Percentiles rank a stretch among this genome's conserved stretches.
Evolutionary conservation across 2,113 vertebrate species (phyloP).

Genomic region (Oncorhynchus clarkii): DNA sequence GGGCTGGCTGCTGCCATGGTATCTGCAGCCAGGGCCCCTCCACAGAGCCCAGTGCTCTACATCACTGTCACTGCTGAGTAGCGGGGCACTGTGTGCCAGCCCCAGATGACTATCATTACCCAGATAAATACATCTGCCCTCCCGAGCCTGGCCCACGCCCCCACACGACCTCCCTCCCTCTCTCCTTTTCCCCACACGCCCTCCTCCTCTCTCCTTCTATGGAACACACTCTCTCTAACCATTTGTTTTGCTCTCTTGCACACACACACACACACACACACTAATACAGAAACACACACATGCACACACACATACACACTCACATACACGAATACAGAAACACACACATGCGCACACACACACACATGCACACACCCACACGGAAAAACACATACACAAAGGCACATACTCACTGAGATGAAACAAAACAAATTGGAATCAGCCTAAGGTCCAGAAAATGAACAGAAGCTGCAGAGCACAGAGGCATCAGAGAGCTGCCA

Average conservation of each 20-base stretch:
- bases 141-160: conserved; percentile 47
- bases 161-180: conserved; percentile 9
- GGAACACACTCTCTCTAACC: not conserved
- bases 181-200: not conserved
- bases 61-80: conserved; percentile 65
- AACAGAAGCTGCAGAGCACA: not conserved
- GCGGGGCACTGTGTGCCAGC: conserved; percentile 48
- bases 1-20: conserved; percentile 52
- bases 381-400: not conserved
- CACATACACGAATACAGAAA: not conserved
- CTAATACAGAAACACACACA: conserved; percentile 2
- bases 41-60: conserved; percentile 47
- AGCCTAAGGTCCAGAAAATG: no score
- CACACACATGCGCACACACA: not conserved
- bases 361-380: not conserved
- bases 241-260: no score
- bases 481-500: not conserved
- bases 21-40: conserved; percentile 54
- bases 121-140: conserved; percentile 72
- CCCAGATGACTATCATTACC: conserved; percentile 72
- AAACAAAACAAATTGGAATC: no score
- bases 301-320: conserved; percentile 19
- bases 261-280: conserved; percentile 29
- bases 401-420: no score
- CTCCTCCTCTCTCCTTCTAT: not conserved